Evolutionary conservation across 2,888 invertebrate genomes (phyloP).

Genomic region (Rotaria macrura): DNA sequence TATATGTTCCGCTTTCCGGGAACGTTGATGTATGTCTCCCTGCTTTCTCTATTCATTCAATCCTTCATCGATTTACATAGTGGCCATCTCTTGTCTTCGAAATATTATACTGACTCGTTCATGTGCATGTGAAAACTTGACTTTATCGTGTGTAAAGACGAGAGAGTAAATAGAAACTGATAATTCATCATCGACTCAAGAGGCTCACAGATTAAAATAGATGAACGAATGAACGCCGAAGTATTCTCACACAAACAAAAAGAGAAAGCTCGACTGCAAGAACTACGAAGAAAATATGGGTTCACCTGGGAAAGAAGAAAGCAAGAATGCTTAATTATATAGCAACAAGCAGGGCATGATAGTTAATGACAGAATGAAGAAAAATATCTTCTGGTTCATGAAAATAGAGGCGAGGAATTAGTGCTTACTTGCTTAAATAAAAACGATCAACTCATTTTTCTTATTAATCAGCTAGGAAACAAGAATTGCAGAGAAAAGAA

Average conservation of each 20-base stretch:
- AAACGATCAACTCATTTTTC: not conserved
- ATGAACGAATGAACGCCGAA: not conserved
- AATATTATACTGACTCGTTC: not conserved
- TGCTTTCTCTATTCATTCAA: not conserved
- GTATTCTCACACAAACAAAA: not conserved
- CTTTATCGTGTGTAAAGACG: not conserved
- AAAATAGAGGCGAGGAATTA: not conserved
- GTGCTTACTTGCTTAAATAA: not conserved
- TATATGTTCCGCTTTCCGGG: not conserved
- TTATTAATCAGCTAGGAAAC: not conserved
- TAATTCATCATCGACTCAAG: not conserved
- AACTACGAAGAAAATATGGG: not conserved
- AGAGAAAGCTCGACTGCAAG: not conserved
- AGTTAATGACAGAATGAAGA: not conserved
- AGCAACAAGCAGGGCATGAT: not conserved
- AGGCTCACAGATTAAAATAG: not conserved
- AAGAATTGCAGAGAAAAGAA: not conserved
- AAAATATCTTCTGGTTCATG: not conserved
- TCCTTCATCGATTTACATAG: not conserved
- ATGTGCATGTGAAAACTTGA: not conserved
- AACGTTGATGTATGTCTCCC: not conserved
- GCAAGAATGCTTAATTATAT: not conserved
- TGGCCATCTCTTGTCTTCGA: not conserved
- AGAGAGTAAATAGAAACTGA: not conserved
- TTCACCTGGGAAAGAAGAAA: not conserved